Base-by-base conservation (phyloP, 2,113 vertebrate genomes). In the Elephas maximus region DNA sequence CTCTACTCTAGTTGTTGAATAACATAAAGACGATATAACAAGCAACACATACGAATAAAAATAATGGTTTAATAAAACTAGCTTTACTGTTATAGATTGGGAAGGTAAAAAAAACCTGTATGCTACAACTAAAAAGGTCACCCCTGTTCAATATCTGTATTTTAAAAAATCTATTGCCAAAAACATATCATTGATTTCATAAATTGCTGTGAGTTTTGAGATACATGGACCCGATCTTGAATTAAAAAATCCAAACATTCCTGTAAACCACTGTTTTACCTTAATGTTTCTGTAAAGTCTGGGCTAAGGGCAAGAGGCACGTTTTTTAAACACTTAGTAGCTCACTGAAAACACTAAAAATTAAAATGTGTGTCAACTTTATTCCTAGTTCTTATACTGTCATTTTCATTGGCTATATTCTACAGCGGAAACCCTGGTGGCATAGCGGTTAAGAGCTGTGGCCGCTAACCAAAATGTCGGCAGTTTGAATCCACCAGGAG, bases 41-140 rank as follows among this genome's bases (percentile, higher is more conserved):
- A 98, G 71, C 28, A 95, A 98, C 86, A 94, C 90, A 96, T 45
- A 98, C 57, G 97, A 98, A 98, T 78, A 93, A 97, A 97, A 98
- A 97, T 87, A 95, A 98, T 78, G 26, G 65, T 26, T 95, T 97
- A 97, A 96, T 96, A 97, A 97, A 77, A 95, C 84, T 20, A 97
- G 67, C 77, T 97, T 97, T 71, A 4, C 81, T 87, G 23, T 51
- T 95, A 94, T 74, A 83, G 88, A 73, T 94, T 86, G 88, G 60
- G 93, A 98, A 92, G 45, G n/a, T 71, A 91, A 57, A 81, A 21
- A 21, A 90, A 97, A 96, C 63, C 88, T 83, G 69, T 80, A 86
- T 62, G 51, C 73, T 41, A 96, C 65, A 92, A 96, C 91, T 77
- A 86, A 95, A n/a, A 94, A 26, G 14, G 53, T 87, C 71, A 62